A percentile compares a stretch with the other conserved stretches of the same genome.
These are phyloP conservation scores for Stenotaenia linearis DNA, from an alignment of 2,888 invertebrate species.

Conservation along the genomic window DNA sequence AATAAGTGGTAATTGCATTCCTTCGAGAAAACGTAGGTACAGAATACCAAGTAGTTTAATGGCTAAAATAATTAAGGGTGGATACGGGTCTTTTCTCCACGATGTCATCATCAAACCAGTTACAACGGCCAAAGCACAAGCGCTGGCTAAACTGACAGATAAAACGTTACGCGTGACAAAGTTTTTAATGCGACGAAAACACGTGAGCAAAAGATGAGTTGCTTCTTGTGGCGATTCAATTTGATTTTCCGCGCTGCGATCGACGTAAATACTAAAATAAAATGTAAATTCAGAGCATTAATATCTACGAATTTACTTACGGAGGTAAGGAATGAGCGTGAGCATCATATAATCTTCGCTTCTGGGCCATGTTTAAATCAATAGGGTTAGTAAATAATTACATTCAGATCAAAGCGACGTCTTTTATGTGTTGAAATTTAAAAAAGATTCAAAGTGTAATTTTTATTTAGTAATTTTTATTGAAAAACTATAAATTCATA, in stretches of 20 bases:
- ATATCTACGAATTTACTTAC: background rate
- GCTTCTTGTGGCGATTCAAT: background rate
- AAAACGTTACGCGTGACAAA: background rate
- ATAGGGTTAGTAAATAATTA: too few relatives aligned
- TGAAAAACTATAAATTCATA: too few relatives aligned
- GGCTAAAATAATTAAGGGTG: background rate
- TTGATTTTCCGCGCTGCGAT: background rate
- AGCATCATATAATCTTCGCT: background rate
- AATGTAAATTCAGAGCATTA: too few relatives aligned
- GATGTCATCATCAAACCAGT: background rate
- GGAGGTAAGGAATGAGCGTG: background rate
- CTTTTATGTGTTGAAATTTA: too few relatives aligned
- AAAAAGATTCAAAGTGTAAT: too few relatives aligned
- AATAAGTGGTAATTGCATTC: background rate
- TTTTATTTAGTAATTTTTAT: too few relatives aligned
- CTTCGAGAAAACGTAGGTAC: background rate
- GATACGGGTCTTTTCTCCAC: background rate
- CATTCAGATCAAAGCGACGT: too few relatives aligned
- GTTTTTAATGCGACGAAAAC: background rate
- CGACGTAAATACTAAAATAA: background rate
- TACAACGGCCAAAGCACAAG: background rate
- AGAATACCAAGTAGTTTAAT: background rate
- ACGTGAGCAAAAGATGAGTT: background rate
- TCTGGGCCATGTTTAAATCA: background rate
- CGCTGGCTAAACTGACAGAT: background rate